These are phyloP conservation scores for Bimastos eiseni DNA, from an alignment of 2,888 invertebrate genomes.

Conservation along the genomic window DNA sequence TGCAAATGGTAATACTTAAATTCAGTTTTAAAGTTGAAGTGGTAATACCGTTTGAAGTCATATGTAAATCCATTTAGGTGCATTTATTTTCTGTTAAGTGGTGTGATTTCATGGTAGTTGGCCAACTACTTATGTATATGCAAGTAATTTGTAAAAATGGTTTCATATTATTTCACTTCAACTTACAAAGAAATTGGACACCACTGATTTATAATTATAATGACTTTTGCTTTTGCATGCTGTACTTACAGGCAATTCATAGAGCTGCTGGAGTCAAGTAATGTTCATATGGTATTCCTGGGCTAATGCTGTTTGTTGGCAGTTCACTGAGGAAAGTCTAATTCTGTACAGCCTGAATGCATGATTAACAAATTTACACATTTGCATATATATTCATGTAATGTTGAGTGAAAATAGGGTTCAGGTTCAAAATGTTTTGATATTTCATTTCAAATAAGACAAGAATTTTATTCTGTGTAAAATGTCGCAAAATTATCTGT, in stretches of 20 bases:
- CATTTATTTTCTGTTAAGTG: background rate
- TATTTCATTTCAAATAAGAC: too few species aligned
- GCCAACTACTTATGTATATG: background rate
- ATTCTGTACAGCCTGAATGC: background rate
- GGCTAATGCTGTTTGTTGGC: background rate
- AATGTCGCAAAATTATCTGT: too few species aligned
- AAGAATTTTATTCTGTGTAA: too few species aligned
- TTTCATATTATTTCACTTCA: background rate
- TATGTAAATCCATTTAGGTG: background rate
- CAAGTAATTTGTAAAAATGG: background rate
- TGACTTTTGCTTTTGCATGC: background rate
- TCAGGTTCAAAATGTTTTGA: too few species aligned
- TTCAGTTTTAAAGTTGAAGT: background rate
- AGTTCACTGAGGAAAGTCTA: background rate
- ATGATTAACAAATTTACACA: too few species aligned
- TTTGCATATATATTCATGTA: background rate
- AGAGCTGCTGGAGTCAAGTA: background rate
- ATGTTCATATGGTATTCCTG: background rate
- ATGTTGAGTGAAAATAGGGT: background rate
- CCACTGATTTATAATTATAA: background rate
- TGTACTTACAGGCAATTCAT: background rate
- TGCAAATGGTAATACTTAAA: background rate
- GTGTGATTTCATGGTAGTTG: slow-evolving; percentile 2
- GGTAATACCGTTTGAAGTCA: background rate
- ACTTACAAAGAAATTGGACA: background rate